Evolutionary conservation across 2,888 invertebrate genomes (phyloP), one percentile per base, ranked within the genome.

Genomic region (Apotomis capreana): DNA sequence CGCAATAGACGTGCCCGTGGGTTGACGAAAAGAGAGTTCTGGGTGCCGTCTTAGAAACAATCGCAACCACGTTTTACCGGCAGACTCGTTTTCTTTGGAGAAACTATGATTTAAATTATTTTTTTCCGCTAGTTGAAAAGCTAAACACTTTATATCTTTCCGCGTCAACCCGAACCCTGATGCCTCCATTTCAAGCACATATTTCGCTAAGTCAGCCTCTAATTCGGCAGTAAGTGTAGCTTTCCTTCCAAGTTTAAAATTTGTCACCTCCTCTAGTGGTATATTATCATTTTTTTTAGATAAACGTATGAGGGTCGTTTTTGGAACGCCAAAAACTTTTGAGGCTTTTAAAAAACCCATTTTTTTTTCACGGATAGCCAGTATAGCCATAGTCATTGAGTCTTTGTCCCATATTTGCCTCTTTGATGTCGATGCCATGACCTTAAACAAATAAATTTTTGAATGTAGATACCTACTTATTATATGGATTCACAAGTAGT

Each of bases 261-360:
- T 57, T 12, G 57, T 57, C 36, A 57, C 26, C 4, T 57, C 36
- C 36, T 57, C 57, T 36, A 57, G 3, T 57, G 12, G 9, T 12
- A 36, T 55, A 57, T 36, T 12, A 4, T 26, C 1, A 36, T 57
- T 58, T 46, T 62, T 68, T 59, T 67, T 51, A 10, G 57, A 69
- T 63, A 75, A 71, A 4, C 75, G 73, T 68, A 69, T 71, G 5
- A 75, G 69, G 10, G 73, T 75, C 15, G 73, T 73, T 73, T 71
- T 70, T 44, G 69, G 73, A 9, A 46, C 75, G 52, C 68, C 52
- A 49, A 49, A 75, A 4, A 59, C 59, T 73, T 73, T 74, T 0
- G 74, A 73, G 9, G 74, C 75, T 69, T 75, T 74, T 54, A 75
- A 61, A 59, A 58, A 74, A 6, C 75, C 74, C 70, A 75, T 75